phyloP scores from a whole-genome alignment of 2,113 vertebrate genomes.

The Pachyramphus minor region DNA sequence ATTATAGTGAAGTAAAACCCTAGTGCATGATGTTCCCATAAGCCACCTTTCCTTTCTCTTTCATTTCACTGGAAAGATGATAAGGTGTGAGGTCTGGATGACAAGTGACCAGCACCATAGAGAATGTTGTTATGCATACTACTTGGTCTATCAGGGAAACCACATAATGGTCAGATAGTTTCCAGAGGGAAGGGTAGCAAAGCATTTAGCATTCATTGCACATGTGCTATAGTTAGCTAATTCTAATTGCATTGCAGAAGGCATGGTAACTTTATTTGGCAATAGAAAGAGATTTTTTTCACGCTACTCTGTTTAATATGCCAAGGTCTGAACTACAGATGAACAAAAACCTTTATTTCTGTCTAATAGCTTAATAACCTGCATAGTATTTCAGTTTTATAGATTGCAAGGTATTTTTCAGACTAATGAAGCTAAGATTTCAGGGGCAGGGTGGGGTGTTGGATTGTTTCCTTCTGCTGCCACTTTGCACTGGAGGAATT shows the following conservation, averaged over 20 bases:
- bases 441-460: accelerated
- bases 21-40: accelerated
- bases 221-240: background rate
- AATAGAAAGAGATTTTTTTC: background rate
- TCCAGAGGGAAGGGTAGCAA: background rate
- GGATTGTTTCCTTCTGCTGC: background rate
- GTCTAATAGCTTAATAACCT: background rate
- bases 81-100: background rate
- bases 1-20: background rate
- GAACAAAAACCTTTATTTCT: background rate
- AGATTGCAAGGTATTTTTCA: background rate
- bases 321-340: background rate
- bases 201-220: background rate
- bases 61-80: background rate
- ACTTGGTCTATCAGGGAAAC: background rate
- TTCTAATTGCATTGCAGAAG: background rate
- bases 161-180: background rate
- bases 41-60: background rate
- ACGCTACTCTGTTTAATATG: background rate
- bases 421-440: background rate
- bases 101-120: background rate
- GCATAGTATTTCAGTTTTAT: background rate
- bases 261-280: background rate
- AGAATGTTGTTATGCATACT: background rate
- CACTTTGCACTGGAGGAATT: background rate